phyloP scores from a whole-genome alignment of 1,140 invertebrate species.

The Drosophila burlai region DNA sequence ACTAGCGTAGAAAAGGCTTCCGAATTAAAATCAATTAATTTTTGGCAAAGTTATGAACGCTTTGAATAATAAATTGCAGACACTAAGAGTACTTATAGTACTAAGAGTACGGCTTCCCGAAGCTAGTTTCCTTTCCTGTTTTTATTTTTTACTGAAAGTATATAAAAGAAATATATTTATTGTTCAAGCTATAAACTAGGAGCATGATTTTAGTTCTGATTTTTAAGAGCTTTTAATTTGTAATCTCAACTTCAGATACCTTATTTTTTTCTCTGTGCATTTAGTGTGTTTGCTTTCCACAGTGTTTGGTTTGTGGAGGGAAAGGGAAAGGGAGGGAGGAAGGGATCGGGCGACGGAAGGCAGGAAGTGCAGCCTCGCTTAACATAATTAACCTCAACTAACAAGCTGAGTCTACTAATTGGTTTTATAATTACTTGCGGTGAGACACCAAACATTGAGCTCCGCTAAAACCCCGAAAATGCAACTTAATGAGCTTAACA shows the following conservation, averaged over 20 bases:
- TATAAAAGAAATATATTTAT: no score
- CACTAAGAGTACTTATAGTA: no score
- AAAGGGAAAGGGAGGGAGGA: conserved; percentile 21
- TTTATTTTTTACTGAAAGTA: no score
- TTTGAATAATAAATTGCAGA: no score
- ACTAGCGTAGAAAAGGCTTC: no score
- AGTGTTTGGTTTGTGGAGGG: conserved; percentile 46
- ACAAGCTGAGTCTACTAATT: conserved; percentile 83
- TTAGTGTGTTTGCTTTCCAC: conserved; percentile 49
- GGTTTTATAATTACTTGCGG: conserved; percentile 84
- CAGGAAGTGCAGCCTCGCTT: conserved; percentile 57
- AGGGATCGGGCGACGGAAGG: conserved; percentile 5
- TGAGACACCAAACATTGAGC: conserved; percentile 81
- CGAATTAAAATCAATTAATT: no score
- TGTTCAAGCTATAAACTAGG: no score
- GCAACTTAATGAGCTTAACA: conserved; percentile 84
- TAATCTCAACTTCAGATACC: not conserved
- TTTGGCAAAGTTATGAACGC: no score
- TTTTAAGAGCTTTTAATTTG: not conserved
- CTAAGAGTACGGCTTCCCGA: no score
- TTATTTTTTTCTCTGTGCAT: conserved; percentile 4
- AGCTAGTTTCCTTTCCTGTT: no score
- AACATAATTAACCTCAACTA: conserved; percentile 84
- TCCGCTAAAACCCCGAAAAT: conserved; percentile 75
- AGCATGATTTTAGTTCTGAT: not conserved